Conservation (phyloP, 2,888 invertebrate species). For the Boloria euphrosyne region DNA sequence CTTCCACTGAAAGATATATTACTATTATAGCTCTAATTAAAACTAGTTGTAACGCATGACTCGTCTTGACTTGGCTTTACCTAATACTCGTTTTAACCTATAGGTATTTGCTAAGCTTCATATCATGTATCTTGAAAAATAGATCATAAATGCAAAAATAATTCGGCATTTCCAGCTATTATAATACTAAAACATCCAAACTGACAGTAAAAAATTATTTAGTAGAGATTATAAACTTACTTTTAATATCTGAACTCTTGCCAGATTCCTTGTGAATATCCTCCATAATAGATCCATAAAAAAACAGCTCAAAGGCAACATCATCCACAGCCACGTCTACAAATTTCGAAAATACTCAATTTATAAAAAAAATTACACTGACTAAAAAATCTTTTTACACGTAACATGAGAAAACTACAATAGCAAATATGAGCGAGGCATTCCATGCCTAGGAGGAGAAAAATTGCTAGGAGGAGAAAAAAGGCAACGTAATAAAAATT, state of each 20-base stretch:
- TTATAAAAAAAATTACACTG: background rate
- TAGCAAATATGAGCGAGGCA: too few relatives aligned
- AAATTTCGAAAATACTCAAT: slow-evolving; percentile 41
- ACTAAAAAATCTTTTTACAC: too few relatives aligned
- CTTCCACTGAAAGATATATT: background rate
- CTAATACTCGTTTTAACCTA: too few relatives aligned
- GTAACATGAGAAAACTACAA: too few relatives aligned
- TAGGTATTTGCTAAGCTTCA: background rate
- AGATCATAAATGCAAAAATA: background rate
- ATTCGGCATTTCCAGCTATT: background rate
- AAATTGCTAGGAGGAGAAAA: too few relatives aligned
- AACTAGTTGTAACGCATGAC: too few relatives aligned
- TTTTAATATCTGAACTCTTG: slow-evolving; percentile 60
- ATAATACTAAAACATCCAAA: background rate
- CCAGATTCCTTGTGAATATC: slow-evolving; percentile 65
- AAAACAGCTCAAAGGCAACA: slow-evolving; percentile 63
- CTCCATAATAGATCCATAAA: slow-evolving; percentile 70
- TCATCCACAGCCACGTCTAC: slow-evolving; percentile 76
- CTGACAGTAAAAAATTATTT: background rate
- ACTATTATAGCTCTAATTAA: too few relatives aligned
- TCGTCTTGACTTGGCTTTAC: too few relatives aligned
- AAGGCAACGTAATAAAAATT: too few relatives aligned
- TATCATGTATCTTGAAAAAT: background rate
- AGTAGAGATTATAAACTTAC: slow-evolving; percentile 53
- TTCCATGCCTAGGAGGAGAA: too few relatives aligned